Evolutionary conservation across 2,113 vertebrate genomes (phyloP).

Genomic region (Sus scrofa): T2T-Sscrofa CM000830.6:124705501-124706000

Average conservation of each 20-base stretch:
- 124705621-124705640: too few species aligned
- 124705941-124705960: background rate
- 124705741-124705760: too few species aligned
- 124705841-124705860: background rate
- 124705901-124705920: background rate
- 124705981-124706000: background rate
- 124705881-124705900: background rate
- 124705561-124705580: background rate
- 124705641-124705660: too few species aligned
- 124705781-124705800: background rate
- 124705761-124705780: background rate
- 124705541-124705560: conserved; percentile 18
- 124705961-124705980: background rate
- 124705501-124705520: conserved; percentile 20
- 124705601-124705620: background rate
- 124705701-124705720: too few species aligned
- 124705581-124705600: background rate
- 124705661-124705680: too few species aligned
- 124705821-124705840: background rate
- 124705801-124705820: conserved; percentile 5
- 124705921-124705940: background rate
- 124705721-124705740: too few species aligned
- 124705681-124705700: too few species aligned
- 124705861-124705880: background rate
- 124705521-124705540: background rate